Evolutionary conservation across 2,888 invertebrate species (phyloP).

Genomic region (Polymixis flavicincta): DNA sequence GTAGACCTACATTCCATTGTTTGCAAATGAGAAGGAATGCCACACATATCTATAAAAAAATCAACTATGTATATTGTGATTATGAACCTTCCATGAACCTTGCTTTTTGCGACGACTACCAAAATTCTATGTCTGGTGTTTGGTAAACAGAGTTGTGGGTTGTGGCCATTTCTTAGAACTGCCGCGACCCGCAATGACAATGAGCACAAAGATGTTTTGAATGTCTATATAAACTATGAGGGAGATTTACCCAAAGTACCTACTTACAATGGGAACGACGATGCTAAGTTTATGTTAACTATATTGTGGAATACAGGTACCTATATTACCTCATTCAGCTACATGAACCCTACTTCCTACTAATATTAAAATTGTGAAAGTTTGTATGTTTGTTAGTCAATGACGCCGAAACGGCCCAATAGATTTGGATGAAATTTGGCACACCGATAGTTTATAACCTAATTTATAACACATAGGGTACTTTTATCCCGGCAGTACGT

Average conservation of each 20-base stretch:
- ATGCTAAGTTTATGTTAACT: slow-evolving; percentile 4
- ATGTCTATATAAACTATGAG: slow-evolving; percentile 36
- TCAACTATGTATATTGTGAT: background rate
- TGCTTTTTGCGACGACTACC: slow-evolving; percentile 2
- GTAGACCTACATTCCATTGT: slow-evolving; percentile 19
- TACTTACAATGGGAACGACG: slow-evolving; percentile 7
- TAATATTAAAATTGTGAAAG: no score
- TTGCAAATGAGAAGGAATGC: slow-evolving; percentile 20
- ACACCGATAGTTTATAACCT: no score
- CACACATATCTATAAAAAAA: background rate
- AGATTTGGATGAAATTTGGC: no score
- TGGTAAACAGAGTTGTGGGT: slow-evolving; percentile 28
- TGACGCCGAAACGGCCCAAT: no score
- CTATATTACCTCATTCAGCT: background rate
- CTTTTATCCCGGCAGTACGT: no score
- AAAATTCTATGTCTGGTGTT: slow-evolving; percentile 38
- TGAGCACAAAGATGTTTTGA: slow-evolving; percentile 51
- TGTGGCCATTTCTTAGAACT: slow-evolving; percentile 23
- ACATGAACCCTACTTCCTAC: background rate
- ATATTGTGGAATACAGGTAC: background rate
- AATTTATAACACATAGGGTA: no score
- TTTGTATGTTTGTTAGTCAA: no score
- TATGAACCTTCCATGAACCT: background rate
- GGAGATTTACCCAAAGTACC: slow-evolving; percentile 19
- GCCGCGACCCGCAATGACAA: slow-evolving; percentile 24